Conservation (phyloP, 2,113 vertebrate genomes). For the Galemys pyrenaicus region DNA sequence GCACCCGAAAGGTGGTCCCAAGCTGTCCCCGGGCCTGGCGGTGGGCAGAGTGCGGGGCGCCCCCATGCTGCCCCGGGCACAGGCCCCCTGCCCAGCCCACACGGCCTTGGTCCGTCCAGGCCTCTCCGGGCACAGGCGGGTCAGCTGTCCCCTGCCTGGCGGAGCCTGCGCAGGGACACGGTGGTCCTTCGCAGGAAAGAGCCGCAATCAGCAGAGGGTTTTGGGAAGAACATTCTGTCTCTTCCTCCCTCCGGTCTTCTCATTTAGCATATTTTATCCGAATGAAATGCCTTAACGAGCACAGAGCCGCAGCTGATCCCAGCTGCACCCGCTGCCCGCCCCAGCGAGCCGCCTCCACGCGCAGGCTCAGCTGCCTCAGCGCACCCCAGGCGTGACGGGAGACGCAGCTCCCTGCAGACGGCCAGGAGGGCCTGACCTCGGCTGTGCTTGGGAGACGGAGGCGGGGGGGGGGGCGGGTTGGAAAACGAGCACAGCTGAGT, state of each 20-base stretch:
- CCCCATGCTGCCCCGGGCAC: neutral
- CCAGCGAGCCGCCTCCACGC: too few relatives aligned
- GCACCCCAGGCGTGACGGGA: neutral
- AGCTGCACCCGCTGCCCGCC: slow-evolving; percentile 55
- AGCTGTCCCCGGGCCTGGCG: accelerated
- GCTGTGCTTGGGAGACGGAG: accelerated
- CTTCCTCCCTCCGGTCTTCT: slow-evolving; percentile 64
- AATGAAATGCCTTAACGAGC: slow-evolving; percentile 83
- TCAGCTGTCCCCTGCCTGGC: neutral
- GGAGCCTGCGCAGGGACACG: neutral
- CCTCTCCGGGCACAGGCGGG: slow-evolving; percentile 24
- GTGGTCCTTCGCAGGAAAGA: slow-evolving; percentile 71
- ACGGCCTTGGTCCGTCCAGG: slow-evolving; percentile 23
- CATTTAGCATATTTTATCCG: slow-evolving; percentile 80
- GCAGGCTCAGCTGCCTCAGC: too few relatives aligned
- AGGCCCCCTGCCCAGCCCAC: neutral
- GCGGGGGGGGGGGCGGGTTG: accelerated
- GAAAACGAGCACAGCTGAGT: accelerated
- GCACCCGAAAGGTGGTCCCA: neutral
- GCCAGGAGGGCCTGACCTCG: too few relatives aligned
- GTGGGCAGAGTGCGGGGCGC: accelerated
- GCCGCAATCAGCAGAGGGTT: slow-evolving; percentile 68
- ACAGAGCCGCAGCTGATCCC: slow-evolving; percentile 77
- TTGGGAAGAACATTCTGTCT: slow-evolving; percentile 62
- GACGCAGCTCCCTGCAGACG: slow-evolving; percentile 79